Evolutionary conservation across 2,113 vertebrate species (phyloP), one percentile per base, ranked within the genome.

Genomic region (Camelus dromedarius): DNA sequence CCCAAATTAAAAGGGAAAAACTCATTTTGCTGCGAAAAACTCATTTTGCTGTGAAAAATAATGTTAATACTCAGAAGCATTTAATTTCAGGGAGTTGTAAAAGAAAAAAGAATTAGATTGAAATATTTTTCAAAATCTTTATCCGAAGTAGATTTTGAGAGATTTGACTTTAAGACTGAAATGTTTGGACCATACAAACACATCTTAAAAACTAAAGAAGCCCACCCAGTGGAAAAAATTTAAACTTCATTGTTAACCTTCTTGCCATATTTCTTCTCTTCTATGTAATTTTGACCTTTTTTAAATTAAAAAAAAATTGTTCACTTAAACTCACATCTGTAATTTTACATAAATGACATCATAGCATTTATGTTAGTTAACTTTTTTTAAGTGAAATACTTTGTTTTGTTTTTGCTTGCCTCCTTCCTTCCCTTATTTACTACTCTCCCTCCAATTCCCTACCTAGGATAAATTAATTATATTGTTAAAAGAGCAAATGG

Each of bases 111-210:
- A 91, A 81, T 60, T 89, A n/a, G 11, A 91, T 80, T 66, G 52
- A 97, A 96, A 73, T 62, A 48, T 1, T 92, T 87, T 95, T 91
- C 56, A 30, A 62, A 66, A 72, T 95, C 32, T 77, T 81, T 77
- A 26, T 50, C 42, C 72, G 66, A 95, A 84, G 35, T 83, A 58
- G n/a, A 77, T 92, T 96, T 95, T 69, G 72, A 91, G 64, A 62
- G 12, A 48, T 69, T 58, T 89, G 24, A 79, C 69, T 16, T 83
- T 62, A 56, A 18, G 13, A 32, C 58, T 70, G 7, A 88, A 67
- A 52, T 81, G 52, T 80, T 84, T 86, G 30, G 35, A 66, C 30
- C 64, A 54, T 24, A 80, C 13, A 80, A 58, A 28, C 19, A 46
- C 6, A 76, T 75, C 42, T 89, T 80, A n/a, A 62, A 72, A 82